Conservation (phyloP, 2,113 vertebrate genomes). For the Lipophrys pholis region DNA sequence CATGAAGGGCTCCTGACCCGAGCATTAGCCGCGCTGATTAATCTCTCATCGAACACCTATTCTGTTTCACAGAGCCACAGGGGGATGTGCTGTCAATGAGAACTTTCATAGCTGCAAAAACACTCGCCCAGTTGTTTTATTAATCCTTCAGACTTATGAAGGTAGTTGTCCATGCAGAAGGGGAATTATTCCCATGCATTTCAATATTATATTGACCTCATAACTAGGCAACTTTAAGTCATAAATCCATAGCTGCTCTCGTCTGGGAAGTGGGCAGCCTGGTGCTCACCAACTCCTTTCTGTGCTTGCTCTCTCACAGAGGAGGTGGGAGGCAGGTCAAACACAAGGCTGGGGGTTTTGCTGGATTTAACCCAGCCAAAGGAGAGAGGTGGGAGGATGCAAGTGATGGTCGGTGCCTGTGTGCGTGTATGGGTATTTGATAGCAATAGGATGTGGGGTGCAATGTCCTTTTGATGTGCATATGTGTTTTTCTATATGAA, state of each 20-base stretch:
- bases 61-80: conserved; percentile 44
- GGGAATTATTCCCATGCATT: conserved; percentile 76
- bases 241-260: conserved; percentile 75
- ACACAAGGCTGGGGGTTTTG: conserved; percentile 68
- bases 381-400: conserved; percentile 60
- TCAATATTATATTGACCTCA: conserved; percentile 75
- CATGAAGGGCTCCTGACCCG: conserved; percentile 33
- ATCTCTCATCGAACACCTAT: conserved; percentile 64
- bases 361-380: conserved; percentile 74
- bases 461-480: conserved; percentile 35
- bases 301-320: conserved; percentile 45
- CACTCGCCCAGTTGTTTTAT: conserved; percentile 63
- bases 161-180: conserved; percentile 52
- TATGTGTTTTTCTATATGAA: conserved; percentile 20
- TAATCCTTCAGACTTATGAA: conserved; percentile 74
- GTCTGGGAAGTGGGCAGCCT: conserved; percentile 62
- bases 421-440: conserved; percentile 39
- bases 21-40: conserved; percentile 44
- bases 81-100: conserved; percentile 56
- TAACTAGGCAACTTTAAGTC: conserved; percentile 74
- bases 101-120: conserved; percentile 67
- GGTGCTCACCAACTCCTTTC: conserved; percentile 57
- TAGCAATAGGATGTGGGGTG: conserved; percentile 13
- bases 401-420: conserved; percentile 38
- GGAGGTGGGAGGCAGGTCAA: conserved; percentile 71